phyloP scores from a whole-genome alignment of 2,113 vertebrate genomes.

The Oceanodroma tethys region DNA sequence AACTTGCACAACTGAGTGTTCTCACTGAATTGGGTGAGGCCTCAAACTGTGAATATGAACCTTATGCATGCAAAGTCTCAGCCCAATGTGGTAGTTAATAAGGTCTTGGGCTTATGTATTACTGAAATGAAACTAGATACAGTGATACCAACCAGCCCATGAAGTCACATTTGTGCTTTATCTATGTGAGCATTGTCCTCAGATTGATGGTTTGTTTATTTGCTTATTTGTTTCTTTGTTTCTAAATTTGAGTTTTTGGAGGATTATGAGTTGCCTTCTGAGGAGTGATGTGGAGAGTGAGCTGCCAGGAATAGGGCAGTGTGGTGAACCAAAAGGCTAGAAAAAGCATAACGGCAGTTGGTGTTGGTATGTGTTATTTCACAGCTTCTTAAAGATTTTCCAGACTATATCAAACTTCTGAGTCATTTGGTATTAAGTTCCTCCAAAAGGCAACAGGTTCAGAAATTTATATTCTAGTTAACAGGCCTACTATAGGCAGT shows the following conservation, averaged over 20 bases:
- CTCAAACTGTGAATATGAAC: neutral
- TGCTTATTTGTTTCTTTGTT: neutral
- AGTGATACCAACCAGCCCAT: neutral
- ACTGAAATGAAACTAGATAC: neutral
- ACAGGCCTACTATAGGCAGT: neutral
- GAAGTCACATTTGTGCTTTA: neutral
- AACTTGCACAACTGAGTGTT: neutral
- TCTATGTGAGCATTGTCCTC: neutral
- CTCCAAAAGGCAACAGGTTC: neutral
- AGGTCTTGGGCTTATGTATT: neutral
- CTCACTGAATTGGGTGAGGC: neutral
- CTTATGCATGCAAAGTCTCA: neutral
- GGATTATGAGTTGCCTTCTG: neutral
- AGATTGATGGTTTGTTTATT: neutral
- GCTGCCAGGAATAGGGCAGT: neutral
- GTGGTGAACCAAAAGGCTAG: neutral
- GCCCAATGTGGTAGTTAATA: neutral
- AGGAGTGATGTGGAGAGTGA: neutral
- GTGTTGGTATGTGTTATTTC: neutral
- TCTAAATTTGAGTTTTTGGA: neutral
- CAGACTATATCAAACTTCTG: neutral
- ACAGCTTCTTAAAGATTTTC: neutral
- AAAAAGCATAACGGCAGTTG: neutral
- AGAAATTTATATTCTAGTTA: neutral
- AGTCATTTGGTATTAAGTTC: neutral